Conservation (phyloP, 2,113 vertebrate species). For the Lasiurus cinereus region DNA sequence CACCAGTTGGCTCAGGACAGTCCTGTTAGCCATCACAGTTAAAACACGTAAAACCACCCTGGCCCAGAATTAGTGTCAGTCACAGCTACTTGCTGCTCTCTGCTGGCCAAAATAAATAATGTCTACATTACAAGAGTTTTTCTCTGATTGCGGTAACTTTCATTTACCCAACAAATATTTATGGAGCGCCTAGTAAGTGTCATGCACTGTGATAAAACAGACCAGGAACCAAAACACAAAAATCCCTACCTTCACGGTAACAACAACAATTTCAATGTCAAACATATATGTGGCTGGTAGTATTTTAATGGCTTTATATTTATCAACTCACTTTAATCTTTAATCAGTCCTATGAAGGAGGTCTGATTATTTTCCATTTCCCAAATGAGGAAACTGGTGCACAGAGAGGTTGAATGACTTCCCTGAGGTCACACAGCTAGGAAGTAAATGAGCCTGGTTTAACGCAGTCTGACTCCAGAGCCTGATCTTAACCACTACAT, state of each 20-base stretch:
- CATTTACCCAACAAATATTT: not conserved
- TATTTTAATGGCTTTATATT: not conserved
- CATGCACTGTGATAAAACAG: not conserved
- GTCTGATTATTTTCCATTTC: not conserved
- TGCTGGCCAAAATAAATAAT: conserved; percentile 51
- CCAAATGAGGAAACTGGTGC: not conserved
- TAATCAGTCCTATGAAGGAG: not conserved
- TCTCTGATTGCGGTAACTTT: not conserved
- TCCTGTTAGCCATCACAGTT: not conserved
- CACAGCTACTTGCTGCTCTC: conserved; percentile 61
- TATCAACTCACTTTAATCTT: not conserved
- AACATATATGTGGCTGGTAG: not conserved
- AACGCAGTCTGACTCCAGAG: not conserved
- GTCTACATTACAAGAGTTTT: not conserved
- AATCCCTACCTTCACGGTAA: not conserved
- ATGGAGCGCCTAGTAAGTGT: not conserved
- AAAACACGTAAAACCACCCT: not conserved
- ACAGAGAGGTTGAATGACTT: not conserved
- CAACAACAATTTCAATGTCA: not conserved
- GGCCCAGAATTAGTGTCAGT: not conserved
- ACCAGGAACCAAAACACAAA: not conserved
- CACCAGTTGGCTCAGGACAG: not conserved
- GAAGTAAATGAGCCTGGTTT: not conserved
- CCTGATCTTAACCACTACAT: not conserved
- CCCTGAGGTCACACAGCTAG: not conserved